Base-by-base conservation (phyloP, 2,113 vertebrate genomes). In the Delphinapterus leucas region DNA sequence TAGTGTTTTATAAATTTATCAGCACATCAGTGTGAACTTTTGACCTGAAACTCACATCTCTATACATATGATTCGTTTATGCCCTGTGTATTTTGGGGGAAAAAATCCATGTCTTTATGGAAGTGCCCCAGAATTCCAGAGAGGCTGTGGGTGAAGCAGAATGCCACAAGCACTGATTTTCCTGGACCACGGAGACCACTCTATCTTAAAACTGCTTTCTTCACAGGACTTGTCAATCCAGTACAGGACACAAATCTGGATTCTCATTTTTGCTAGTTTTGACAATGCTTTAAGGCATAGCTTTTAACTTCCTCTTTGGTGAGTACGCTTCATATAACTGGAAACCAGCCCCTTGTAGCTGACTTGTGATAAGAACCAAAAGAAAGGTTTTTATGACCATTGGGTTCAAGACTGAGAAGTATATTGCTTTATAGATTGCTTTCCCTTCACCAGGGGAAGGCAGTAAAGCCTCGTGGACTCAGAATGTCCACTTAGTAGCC, bases 1-100 rank as follows among this genome's bases (percentile, higher is more conserved):
- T 65, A 49, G 65, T 70, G 77, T 96, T 97, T 95, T 96, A 90
- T 95, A 90, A 94, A 93, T 85, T 86, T 86, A 94, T 93, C 96
- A 93, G 95, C 81, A 60, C 61, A 74, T 60, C 93, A 76, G 63
- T 18, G 74, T 97, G 93, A 92, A 97, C 96, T 97, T 96, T 87
- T 86, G 95, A 97, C 96, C 93, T 65, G 89, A 89, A 93, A 91
- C n/a, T 67, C 68, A 18, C 63, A 49, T 79, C 82, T 89, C 73
- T 73, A 9, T 33, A 25, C 44, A 26, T 44, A 36, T 41, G 65
- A 92, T 58, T 90, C 49, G 38, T 2, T 87, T 65, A 47, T 13
- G 44, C 9, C 21, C n/a, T 5, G 0, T 89, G 81, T 47, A 70
- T 83, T 81, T 87, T 89, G n/a, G 60, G 25, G 44, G 61, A 2